Base-by-base conservation (phyloP, 2,113 vertebrate genomes). In the Upupa epops region DNA sequence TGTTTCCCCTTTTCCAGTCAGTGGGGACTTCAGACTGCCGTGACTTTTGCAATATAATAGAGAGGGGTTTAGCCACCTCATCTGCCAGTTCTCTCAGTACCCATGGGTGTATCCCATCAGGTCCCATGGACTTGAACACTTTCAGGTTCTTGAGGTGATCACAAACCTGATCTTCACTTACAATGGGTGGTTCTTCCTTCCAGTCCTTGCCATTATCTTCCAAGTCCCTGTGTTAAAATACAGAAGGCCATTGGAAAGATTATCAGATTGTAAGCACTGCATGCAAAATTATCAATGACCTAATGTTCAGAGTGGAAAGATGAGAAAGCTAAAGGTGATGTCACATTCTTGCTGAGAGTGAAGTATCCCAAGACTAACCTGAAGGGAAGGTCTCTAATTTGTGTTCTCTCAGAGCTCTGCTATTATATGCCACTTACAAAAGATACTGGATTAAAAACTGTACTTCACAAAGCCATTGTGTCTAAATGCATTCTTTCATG, bases 321-420 rank as follows among this genome's bases (percentile, higher is more conserved):
- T 34, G 68, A 64, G 18, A 16, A 48, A 51, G 26, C 40, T 21
- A 37, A 37, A 42, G 11, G 17, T 18, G 8, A 29, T 0, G 0
- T 42, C 0, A 0, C 28, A 15, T n/a, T 58, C 9, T 32, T 31
- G 5, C 26, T 31, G 51, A 52, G 16, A 20, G 4, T 32, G 2
- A 60, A 72, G 7, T 52, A 52, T n/a, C 29, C 21, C 36, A 17
- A 54, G 15, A 26, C 15, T 24, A 64, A 28, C 69, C 42, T 49
- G 51, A 60, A 42, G 18, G 26, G 70, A 86, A 81, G 6, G 18
- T 83, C 16, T 74, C 71, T 51, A 45, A 17, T 25, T 24, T 4
- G 0, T 18, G 6, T 49, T 61, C 40, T 56, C 22, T 42, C n/a
- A 52, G 36, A 83, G 7, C 20, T 66, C 37, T 88, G 22, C 60